Evolutionary conservation across 2,113 vertebrate species (phyloP), one percentile per base, ranked within the genome.

Genomic region (Morphnarchus princeps): DNA sequence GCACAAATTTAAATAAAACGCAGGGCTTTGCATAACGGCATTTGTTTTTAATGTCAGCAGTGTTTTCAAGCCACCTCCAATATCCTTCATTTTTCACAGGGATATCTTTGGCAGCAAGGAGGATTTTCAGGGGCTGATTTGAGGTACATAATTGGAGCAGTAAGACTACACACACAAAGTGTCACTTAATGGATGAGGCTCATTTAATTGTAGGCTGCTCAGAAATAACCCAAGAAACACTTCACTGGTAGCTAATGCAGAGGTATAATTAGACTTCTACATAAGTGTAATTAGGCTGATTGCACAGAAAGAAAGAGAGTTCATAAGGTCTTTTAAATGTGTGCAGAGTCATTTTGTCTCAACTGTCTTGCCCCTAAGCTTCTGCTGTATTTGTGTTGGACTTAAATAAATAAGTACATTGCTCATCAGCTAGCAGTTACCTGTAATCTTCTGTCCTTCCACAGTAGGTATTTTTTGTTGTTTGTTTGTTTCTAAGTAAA

Each of bases 261-360:
- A 96, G 98, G 97, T 98, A 98, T 99, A 99, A 99, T 99, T 99
- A 98, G 98, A 98, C 98, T 98, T 98, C 98, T 98, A 97, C 98
- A 98, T 98, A 98, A 99, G 97, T 98, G 98, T 98, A 99, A 99
- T 99, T 99, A 99, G 98, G 97, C 98, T 98, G 98, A 99, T 99
- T 99, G 99, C 98, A 98, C 81, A 96, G 98, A 98, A 98, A 50
- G 78, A 93, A 98, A 98, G 98, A 98, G 97, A 97, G 94, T 96
- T 96, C 96, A 81, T 77, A 95, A 98, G 98, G 98, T 98, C 98
- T 99, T 96, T 98, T 97, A 91, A 97, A 97, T 97, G 98, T 97
- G 91, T 98, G 92, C 96, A 74, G 89, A 93, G 79, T 87, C 76
- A 76, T 97, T 97, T 95, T 91, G 74, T 95, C 67, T 96, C 52